A percentile compares a stretch with the other conserved stretches of the same genome.
phyloP scores from a whole-genome alignment of 2,113 vertebrate species.

The cattle (Bos taurus) region DNA sequence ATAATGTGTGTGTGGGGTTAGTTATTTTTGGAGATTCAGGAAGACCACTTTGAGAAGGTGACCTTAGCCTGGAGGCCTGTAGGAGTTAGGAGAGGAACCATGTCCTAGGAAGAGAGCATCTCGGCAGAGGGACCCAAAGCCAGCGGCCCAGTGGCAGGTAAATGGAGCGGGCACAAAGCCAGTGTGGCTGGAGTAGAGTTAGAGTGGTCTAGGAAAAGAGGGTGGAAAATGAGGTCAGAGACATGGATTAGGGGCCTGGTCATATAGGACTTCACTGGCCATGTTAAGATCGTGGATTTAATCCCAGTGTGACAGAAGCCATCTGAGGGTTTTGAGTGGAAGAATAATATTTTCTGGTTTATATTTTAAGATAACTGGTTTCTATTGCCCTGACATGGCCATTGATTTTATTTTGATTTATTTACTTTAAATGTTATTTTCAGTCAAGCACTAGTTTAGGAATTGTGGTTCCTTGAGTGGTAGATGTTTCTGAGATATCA shows the following conservation, averaged over 20 bases:
- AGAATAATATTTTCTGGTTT: not conserved
- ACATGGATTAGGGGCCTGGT: not conserved
- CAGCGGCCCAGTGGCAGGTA: not conserved
- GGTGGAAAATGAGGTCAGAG: not conserved
- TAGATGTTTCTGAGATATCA: not conserved
- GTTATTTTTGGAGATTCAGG: not conserved
- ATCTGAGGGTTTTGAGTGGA: not conserved
- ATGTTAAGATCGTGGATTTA: not conserved
- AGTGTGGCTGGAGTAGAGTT: not conserved
- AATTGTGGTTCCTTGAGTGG: not conserved
- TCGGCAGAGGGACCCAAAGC: not conserved
- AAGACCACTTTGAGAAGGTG: not conserved
- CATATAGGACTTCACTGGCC: not conserved
- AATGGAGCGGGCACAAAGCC: not conserved
- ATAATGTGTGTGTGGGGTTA: not conserved
- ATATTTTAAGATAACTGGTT: constrained; percentile 19
- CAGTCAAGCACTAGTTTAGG: not conserved
- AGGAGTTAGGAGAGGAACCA: not conserved
- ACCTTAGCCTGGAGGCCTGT: not conserved
- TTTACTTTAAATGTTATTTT: constrained; percentile 21
- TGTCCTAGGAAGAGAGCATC: not conserved
- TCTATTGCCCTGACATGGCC: not conserved
- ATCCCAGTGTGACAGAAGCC: not conserved
- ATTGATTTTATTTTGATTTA: not conserved
- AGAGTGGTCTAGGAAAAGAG: not conserved